Base-by-base conservation (phyloP, 2,888 invertebrate genomes). In the Malacosoma neustria region DNA sequence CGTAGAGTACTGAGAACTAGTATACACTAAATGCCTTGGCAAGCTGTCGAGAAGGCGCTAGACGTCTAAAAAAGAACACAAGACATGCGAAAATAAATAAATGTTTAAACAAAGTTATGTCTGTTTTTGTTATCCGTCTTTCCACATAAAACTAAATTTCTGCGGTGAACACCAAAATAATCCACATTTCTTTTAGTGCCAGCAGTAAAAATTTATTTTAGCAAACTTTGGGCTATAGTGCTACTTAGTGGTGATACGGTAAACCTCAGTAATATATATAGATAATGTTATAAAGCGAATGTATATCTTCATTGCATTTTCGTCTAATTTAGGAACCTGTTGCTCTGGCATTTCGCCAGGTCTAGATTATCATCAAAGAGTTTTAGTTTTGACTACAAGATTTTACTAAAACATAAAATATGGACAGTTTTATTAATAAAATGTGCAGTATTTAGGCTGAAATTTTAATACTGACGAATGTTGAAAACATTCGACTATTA, bases 281-380 rank as follows among this genome's bases (percentile, higher is more conserved):
- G n/a, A n/a, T 41, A 39, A 51, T 51, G 52, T 48, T 54, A 51
- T 46, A 46, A 53, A 22, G 57, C 50, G 50, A 55, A 60, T 7
- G 22, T 22, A 4, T 9, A 9, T 22, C 22, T 55, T 63, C 50
- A 49, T 46, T 65, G 58, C 60, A 65, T 57, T 68, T 71, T 61
- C 54, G 46, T 61, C 52, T 54, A 61, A 64, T 59, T 66, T 56
- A 56, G 57, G 53, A 54, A 47, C 48, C 42, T 43, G 48, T 51
- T 50, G 41, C 42, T 39, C 59, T 69, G 71, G 70, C 67, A 31
- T 0, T 12, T 3, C 13, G 59, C 70, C 71, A 71, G 54, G 42
- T 47, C 49, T 43, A 51, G 51, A 52, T 56, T 53, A 58, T 57
- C 61, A 56, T 61, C 61, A 61, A 61, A 61, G 56, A 57, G 40